Conservation (phyloP, 2,797 vertebrate species). For the Neosilurus mollespiculum region DNA sequence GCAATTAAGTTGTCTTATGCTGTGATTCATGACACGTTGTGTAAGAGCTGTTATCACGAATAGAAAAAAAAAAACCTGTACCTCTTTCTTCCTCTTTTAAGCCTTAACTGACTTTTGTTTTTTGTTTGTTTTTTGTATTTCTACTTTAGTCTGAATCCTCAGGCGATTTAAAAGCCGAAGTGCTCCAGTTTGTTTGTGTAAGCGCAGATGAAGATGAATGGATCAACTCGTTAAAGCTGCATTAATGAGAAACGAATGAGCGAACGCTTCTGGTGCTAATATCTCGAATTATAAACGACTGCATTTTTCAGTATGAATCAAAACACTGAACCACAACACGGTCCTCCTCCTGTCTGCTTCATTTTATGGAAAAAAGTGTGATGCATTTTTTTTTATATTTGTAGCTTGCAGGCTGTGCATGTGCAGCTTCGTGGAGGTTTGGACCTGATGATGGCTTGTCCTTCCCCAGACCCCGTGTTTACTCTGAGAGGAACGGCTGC, state of each 20-base stretch:
- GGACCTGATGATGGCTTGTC: slow-evolving; percentile 69
- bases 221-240: neutral
- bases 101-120: slow-evolving; percentile 62
- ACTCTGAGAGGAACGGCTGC: slow-evolving; percentile 84
- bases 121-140: slow-evolving; percentile 51
- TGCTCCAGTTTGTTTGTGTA: neutral
- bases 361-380: neutral
- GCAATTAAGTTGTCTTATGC: slow-evolving; percentile 76
- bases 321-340: slow-evolving; percentile 3
- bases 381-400: neutral
- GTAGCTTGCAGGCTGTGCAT: neutral
- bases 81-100: slow-evolving; percentile 35
- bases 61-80: slow-evolving; percentile 38
- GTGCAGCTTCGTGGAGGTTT: neutral
- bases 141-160: slow-evolving; percentile 61
- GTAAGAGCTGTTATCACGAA: slow-evolving; percentile 70
- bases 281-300: neutral
- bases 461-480: slow-evolving; percentile 82
- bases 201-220: slow-evolving; percentile 4
- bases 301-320: slow-evolving; percentile 7
- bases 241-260: neutral
- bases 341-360: neutral
- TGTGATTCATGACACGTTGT: slow-evolving; percentile 77
- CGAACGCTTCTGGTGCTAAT: slow-evolving; percentile 8
- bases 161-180: neutral